These are phyloP conservation scores for Stylophora pistillata DNA, from an alignment of 64 coral and sea anemone species.

Conservation along the genomic window DNA sequence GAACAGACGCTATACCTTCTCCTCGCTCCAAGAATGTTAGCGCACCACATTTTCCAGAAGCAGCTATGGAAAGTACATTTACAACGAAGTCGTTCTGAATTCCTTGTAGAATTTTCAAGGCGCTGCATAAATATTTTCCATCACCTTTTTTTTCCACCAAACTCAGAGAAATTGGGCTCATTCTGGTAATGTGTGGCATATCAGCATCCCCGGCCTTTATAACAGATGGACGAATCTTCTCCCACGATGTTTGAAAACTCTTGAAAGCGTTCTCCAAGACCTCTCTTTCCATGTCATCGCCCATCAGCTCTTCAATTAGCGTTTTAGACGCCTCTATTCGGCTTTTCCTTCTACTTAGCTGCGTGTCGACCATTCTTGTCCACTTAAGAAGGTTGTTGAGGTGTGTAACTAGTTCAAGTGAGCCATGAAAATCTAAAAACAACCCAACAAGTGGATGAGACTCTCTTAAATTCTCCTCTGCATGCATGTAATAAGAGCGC, in stretches of 20 bases:
- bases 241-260: conserved; percentile 53
- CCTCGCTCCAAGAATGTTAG: conserved; percentile 52
- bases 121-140: conserved; percentile 52
- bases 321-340: conserved; percentile 15
- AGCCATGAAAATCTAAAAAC: conserved; percentile 60
- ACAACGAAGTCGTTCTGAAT: conserved; percentile 71
- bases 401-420: conserved; percentile 50
- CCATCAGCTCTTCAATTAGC: conserved; percentile 48
- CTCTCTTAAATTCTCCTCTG: conserved; percentile 42
- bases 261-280: conserved; percentile 35
- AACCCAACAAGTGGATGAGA: conserved; percentile 66
- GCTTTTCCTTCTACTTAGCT: conserved; percentile 36
- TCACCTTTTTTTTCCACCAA: conserved; percentile 40
- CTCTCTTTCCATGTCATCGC: neutral
- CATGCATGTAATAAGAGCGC: conserved; percentile 56
- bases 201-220: conserved; percentile 3
- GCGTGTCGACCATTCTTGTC: conserved; percentile 53
- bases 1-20: conserved; percentile 33
- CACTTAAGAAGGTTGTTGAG: conserved; percentile 61
- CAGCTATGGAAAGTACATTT: conserved; percentile 54
- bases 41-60: conserved; percentile 43
- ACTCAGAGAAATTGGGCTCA: conserved; percentile 41
- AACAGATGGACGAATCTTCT: conserved; percentile 23
- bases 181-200: conserved; percentile 24
- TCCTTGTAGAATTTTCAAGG: conserved; percentile 46